Evolutionary conservation across 2,797 vertebrate genomes (phyloP).

Genomic region (Galagoides demidoff): DNA sequence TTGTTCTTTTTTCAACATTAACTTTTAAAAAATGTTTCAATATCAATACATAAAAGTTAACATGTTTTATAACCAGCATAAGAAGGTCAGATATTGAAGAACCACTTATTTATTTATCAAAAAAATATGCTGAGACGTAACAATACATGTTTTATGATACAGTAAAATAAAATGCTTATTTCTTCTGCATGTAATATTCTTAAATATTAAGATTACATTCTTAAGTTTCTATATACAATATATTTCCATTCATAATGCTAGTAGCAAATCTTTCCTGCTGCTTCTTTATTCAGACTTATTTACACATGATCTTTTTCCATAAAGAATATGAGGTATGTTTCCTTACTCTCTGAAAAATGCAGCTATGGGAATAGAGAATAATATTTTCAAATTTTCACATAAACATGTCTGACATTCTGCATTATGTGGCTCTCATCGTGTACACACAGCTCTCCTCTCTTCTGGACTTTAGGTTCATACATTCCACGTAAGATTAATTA

Average conservation of each 20-base stretch:
- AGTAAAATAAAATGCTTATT: not conserved
- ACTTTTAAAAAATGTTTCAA: not conserved
- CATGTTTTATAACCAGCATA: not conserved
- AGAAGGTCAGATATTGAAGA: not conserved
- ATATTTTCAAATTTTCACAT: constrained; percentile 51
- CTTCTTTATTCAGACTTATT: constrained; percentile 49
- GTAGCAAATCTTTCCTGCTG: not conserved
- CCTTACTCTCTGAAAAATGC: not conserved
- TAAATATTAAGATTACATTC: not conserved
- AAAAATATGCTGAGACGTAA: not conserved
- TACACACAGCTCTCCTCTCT: not conserved
- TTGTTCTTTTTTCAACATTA: constrained; percentile 2
- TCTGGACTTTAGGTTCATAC: constrained; percentile 17
- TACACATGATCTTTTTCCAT: not conserved
- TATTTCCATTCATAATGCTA: constrained; percentile 29
- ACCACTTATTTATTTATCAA: not conserved
- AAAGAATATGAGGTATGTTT: not conserved
- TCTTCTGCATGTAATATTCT: constrained; percentile 28
- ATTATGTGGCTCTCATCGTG: not conserved
- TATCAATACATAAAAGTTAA: constrained; percentile 3
- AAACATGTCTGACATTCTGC: not conserved
- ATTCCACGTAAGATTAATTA: constrained; percentile 42
- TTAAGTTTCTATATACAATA: not conserved
- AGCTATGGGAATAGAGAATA: not conserved
- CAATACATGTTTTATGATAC: not conserved